These are phyloP conservation scores for Temnothorax curvispinosus DNA, from an alignment of 1,140 invertebrate genomes.

Conservation along the genomic window DNA sequence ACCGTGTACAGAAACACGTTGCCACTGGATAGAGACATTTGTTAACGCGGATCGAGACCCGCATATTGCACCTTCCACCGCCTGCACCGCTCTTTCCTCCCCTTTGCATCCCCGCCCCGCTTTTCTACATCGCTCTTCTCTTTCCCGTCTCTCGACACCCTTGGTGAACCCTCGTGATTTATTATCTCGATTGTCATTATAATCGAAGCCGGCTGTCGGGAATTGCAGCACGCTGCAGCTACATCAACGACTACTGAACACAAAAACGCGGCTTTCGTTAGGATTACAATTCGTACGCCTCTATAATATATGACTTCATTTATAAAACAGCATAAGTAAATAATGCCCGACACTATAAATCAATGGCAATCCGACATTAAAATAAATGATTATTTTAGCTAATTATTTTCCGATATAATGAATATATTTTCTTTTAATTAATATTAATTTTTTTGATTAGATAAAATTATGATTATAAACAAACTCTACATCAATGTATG, in stretches of 20 bases:
- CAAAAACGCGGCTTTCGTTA: constrained; percentile 70
- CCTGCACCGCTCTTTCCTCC: constrained; percentile 13
- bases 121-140: constrained; percentile 3
- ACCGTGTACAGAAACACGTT: constrained; percentile 64
- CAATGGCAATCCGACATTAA: neutral
- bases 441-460: neutral
- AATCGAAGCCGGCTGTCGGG: constrained; percentile 75
- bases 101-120: constrained; percentile 51
- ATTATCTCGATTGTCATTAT: constrained; percentile 82
- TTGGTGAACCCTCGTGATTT: constrained; percentile 79
- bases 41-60: constrained; percentile 76
- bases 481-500: neutral
- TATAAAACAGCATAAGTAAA: constrained; percentile 14
- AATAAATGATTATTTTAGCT: neutral
- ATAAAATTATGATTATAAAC: neutral
- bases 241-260: constrained; percentile 61
- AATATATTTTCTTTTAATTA: neutral
- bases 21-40: constrained; percentile 80
- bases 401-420: neutral
- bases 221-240: constrained; percentile 69
- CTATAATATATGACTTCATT: constrained; percentile 47
- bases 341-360: neutral
- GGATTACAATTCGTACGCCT: constrained; percentile 61
- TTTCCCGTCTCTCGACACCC: constrained; percentile 37
- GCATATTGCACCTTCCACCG: constrained; percentile 68